phyloP scores from a whole-genome alignment of 1,140 invertebrate genomes.

The Drosophila ironensis region DNA sequence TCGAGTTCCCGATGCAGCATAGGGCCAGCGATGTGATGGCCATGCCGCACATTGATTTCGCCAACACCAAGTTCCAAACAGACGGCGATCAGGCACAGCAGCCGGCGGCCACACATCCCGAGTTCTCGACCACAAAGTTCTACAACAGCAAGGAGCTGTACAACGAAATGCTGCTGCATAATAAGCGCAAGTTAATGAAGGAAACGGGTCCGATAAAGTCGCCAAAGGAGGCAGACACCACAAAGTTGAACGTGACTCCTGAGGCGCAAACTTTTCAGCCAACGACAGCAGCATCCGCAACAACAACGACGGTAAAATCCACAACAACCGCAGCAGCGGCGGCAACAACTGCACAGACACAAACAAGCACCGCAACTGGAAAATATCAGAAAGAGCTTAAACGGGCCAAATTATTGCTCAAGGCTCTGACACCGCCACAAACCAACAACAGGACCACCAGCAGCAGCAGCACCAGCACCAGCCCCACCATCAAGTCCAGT shows the following conservation, averaged over 20 bases:
- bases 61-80: constrained; percentile 79
- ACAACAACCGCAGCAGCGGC: constrained; percentile 1
- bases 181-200: constrained; percentile 74
- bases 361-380: constrained; percentile 16
- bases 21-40: constrained; percentile 65
- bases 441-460: no score
- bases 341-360: not conserved
- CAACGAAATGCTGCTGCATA: constrained; percentile 79
- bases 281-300: constrained; percentile 23
- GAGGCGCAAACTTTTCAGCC: constrained; percentile 51
- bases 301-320: not conserved
- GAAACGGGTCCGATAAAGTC: constrained; percentile 65
- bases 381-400: constrained; percentile 77
- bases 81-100: constrained; percentile 24
- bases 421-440: constrained; percentile 51
- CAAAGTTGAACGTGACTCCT: constrained; percentile 44
- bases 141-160: constrained; percentile 81
- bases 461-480: no score
- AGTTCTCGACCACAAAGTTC: constrained; percentile 81
- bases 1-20: constrained; percentile 71
- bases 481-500: constrained; percentile 20
- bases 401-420: constrained; percentile 78
- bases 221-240: constrained; percentile 29
- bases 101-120: constrained; percentile 56
- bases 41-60: constrained; percentile 73